Evolutionary conservation across 2,888 invertebrate genomes (phyloP), one percentile per base, ranked within the genome.

Genomic region (Seira sanloemensis): DNA sequence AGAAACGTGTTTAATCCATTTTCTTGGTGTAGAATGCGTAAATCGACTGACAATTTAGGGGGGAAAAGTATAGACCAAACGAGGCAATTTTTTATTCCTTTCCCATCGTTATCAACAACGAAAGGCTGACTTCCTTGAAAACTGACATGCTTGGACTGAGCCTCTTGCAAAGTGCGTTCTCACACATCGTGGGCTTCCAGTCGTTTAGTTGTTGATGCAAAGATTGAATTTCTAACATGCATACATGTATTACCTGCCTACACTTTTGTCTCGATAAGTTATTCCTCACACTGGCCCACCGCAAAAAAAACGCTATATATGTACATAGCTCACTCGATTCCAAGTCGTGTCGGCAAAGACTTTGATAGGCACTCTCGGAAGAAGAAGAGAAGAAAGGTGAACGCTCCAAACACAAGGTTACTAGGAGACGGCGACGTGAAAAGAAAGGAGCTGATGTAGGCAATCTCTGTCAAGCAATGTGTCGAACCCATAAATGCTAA

Each of bases 141-240:
- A 12, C 4, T 62, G 62, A 9, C 62, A 9, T 23, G 19, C 12
- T 62, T 62, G 19, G 62, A 21, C 62, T 62, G 23, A 62, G n/a
- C n/a, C n/a, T n/a, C n/a, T n/a, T n/a, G n/a, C n/a, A n/a, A 62
- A 62, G 62, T 62, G 62, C 21, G 62, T 62, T 21, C 21, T 62
- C 21, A n/a, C n/a, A n/a, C n/a, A n/a, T n/a, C n/a, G n/a, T n/a
- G n/a, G n/a, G n/a, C n/a, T n/a, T 62, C 23, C 21, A 62, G 19
- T 62, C 21, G 2, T 62, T 62, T 37, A n/a, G 23, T 23, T 62
- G 62, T 62, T 62, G 62, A 23, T 23, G 7, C 12, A n/a, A 62
- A 23, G n/a, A 62, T 62, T 62, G 62, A 62, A 62, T 62, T 62
- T n/a, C n/a, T n/a, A n/a, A 62, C 21, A 62, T 62, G 62, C 50